Conservation (phyloP, 2,888 invertebrate genomes). For the Melitaea athalia region DNA sequence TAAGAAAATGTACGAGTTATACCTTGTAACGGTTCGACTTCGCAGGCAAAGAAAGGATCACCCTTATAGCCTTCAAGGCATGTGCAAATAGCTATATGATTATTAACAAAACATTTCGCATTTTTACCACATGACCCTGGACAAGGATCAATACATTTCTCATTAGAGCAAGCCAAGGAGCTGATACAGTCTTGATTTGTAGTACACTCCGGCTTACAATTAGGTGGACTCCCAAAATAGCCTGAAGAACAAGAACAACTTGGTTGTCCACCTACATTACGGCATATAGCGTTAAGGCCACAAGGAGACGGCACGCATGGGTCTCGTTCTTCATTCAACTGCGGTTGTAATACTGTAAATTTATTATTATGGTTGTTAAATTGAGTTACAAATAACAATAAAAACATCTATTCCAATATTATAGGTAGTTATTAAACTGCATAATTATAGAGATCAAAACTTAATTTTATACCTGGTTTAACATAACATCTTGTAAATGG, state of each 20-base stretch:
- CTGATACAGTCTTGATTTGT: constrained; percentile 86
- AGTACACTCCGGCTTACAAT: constrained; percentile 86
- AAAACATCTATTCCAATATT: neutral
- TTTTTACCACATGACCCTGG: constrained; percentile 85
- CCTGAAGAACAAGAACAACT: constrained; percentile 83
- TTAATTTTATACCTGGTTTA: constrained; percentile 66
- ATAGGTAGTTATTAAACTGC: too few species aligned
- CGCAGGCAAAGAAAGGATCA: constrained; percentile 82
- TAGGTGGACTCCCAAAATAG: constrained; percentile 85
- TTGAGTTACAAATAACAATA: neutral
- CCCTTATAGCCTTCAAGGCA: constrained; percentile 83
- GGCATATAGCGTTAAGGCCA: constrained; percentile 84
- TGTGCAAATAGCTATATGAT: constrained; percentile 84
- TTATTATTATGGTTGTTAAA: constrained; percentile 4
- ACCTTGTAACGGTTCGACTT: constrained; percentile 63
- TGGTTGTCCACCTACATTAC: constrained; percentile 78
- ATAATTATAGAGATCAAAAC: too few species aligned
- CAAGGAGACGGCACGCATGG: constrained; percentile 87
- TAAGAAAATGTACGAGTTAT: constrained; percentile 16
- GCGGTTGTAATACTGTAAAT: constrained; percentile 58
- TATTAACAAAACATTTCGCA: constrained; percentile 82
- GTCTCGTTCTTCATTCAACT: constrained; percentile 70
- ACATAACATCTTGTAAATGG: constrained; percentile 85
- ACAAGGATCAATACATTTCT: constrained; percentile 86
- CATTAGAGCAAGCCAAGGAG: constrained; percentile 84